Evolutionary conservation across 2,888 invertebrate species (phyloP).

Genomic region (Lochmaea capreae): DNA sequence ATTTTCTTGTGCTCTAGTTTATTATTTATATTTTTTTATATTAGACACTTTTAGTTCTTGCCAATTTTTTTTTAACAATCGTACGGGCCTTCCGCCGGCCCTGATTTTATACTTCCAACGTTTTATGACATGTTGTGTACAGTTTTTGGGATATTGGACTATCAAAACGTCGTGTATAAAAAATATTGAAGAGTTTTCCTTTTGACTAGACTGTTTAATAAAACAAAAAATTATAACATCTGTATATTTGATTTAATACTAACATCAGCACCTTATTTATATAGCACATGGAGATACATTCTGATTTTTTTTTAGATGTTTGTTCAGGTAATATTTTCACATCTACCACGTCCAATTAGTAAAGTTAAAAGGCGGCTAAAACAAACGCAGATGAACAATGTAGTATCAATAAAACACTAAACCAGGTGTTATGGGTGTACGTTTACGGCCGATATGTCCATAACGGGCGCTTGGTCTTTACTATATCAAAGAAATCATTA

Average conservation of each 20-base stretch:
- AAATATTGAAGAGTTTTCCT: too few species aligned
- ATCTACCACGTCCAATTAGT: constrained; percentile 37
- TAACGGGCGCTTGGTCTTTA: constrained; percentile 32
- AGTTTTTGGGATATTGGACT: too few species aligned
- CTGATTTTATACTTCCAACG: too few species aligned
- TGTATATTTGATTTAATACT: background rate
- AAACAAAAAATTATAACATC: too few species aligned
- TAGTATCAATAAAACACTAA: constrained; percentile 32
- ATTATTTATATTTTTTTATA: too few species aligned
- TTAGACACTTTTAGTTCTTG: too few species aligned
- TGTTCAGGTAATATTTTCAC: constrained; percentile 33
- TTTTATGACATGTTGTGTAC: too few species aligned
- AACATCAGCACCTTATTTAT: background rate
- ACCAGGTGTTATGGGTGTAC: constrained; percentile 36
- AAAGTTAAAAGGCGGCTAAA: constrained; percentile 38
- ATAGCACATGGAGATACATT: constrained; percentile 2
- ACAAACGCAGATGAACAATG: constrained; percentile 37
- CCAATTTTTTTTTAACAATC: too few species aligned
- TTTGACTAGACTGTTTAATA: too few species aligned
- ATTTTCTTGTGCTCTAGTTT: too few species aligned
- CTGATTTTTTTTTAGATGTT: constrained; percentile 28
- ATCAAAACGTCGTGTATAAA: too few species aligned
- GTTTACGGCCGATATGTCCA: constrained; percentile 31
- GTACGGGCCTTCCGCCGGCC: too few species aligned
- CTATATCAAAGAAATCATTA: constrained; percentile 37